Evolutionary conservation across 2,888 invertebrate species (phyloP).

Genomic region (Pseudeuparius sepicola): DNA sequence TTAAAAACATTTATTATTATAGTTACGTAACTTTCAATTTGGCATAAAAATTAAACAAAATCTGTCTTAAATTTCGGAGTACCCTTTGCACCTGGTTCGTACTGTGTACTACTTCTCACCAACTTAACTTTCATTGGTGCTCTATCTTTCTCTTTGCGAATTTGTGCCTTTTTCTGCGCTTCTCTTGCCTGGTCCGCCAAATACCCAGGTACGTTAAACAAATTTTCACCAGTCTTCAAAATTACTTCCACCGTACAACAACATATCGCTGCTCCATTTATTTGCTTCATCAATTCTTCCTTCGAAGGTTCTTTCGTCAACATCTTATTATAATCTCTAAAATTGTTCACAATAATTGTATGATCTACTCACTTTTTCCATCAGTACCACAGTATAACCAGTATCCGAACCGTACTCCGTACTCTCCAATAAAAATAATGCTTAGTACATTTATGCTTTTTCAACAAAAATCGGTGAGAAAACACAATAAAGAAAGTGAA

Average conservation of each 20-base stretch:
- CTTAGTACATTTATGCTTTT: no score
- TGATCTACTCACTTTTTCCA: no score
- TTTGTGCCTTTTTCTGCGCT: constrained; percentile 33
- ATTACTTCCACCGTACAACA: constrained; percentile 78
- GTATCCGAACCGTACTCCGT: no score
- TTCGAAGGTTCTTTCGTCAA: constrained; percentile 28
- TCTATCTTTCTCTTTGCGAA: constrained; percentile 32
- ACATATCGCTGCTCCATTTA: constrained; percentile 79
- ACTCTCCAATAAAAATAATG: no score
- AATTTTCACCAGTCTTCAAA: constrained; percentile 63
- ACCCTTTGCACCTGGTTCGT: constrained; percentile 34
- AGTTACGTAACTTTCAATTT: no score
- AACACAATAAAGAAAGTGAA: no score
- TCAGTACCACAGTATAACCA: no score
- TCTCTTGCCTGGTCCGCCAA: constrained; percentile 54
- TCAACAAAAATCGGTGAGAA: no score
- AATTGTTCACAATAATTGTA: no score
- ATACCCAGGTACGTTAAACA: constrained; percentile 72
- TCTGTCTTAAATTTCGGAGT: constrained; percentile 33
- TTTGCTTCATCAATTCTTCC: constrained; percentile 43
- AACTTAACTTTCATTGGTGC: no score
- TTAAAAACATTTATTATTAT: no score
- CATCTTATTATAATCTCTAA: constrained; percentile 28
- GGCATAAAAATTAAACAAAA: constrained; percentile 26
- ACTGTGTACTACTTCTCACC: constrained; percentile 36